Evolutionary conservation across 1,140 invertebrate genomes (phyloP).

Genomic region (Leptonema lineaticorne): DNA sequence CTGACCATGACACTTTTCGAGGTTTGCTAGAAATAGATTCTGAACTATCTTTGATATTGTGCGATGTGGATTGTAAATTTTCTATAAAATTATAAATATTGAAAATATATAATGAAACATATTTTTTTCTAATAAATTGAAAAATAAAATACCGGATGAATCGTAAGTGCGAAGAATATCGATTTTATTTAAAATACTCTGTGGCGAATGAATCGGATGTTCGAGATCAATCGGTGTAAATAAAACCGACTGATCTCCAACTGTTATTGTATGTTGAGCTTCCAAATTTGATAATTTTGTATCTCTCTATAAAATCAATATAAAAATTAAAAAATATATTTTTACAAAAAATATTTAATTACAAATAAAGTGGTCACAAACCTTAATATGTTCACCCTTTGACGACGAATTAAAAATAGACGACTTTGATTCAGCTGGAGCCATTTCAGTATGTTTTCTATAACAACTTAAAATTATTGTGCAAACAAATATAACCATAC

Average conservation of each 20-base stretch:
- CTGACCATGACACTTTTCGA: conserved; percentile 71
- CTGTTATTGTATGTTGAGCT: conserved; percentile 51
- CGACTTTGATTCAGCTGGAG: conserved; percentile 33
- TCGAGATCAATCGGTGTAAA: conserved; percentile 69
- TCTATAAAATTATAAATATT: conserved; percentile 45
- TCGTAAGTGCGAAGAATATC: conserved; percentile 86
- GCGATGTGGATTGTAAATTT: conserved; percentile 74
- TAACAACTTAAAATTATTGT: conserved; percentile 33
- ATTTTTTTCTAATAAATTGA: neutral
- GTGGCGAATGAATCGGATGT: conserved; percentile 63
- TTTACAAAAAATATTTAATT: neutral
- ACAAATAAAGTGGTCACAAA: conserved; percentile 1
- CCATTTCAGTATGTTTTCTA: conserved; percentile 27
- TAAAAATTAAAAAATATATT: neutral
- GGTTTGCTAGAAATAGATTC: conserved; percentile 58
- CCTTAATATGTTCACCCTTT: conserved; percentile 43
- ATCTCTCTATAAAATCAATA: conserved; percentile 55
- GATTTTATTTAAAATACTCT: conserved; percentile 72
- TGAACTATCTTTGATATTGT: neutral
- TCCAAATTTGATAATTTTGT: conserved; percentile 84
- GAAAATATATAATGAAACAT: neutral
- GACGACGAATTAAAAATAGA: conserved; percentile 44
- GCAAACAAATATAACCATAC: conserved; percentile 33
- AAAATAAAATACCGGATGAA: conserved; percentile 61
- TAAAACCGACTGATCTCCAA: conserved; percentile 67